Evolutionary conservation across 2,797 vertebrate species (phyloP), one percentile per base, ranked within the genome.

Genomic region (Oreochromis mossambicus): DNA sequence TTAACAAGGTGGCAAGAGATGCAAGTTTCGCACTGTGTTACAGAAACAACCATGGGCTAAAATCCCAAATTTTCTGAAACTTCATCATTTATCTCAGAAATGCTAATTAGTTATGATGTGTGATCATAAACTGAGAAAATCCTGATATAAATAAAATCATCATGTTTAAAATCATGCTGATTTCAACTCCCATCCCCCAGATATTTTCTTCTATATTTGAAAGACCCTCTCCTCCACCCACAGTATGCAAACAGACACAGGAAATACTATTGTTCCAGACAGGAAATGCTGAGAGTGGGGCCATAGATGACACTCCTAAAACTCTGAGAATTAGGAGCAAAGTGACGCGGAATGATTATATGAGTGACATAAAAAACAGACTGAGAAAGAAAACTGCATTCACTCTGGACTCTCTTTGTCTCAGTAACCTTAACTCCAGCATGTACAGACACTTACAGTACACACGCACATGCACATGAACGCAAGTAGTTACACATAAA

Each of bases 231-330:
- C 13, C 36, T 7, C 14, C 29, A 46, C 10, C 34, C 21, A 14
- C 4, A 46, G 48, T 9, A 34, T 63, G 29, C 41, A 84, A 55
- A 86, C 61, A 86, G 79, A 89, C 79, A 84, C 78, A 92, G 92
- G 88, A 94, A 93, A 90, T 83, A 46, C 78, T 89, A 89, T 93
- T 94, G 86, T 95, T 92, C 48, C 19, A 52, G 80, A 82, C 79
- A 94, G 93, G 91, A 95, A 93, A 87, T 79, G 26, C 88, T 84
- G 36, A 79, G 55, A 86, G 36, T 43, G 12, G 29, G 55, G 55
- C 66, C 58, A 85, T 63, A 86, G 41, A 90, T 80, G 82, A 88
- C 34, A 29, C 79, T 77, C 19, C 48, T 19, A 61, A 80, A 63
- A 70, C 19, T 76, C 76, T 38, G 58, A 88, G 54, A 81, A n/a